Base-by-base conservation (phyloP, 2,888 invertebrate species). In the Hirudinaria manillensis region DNA sequence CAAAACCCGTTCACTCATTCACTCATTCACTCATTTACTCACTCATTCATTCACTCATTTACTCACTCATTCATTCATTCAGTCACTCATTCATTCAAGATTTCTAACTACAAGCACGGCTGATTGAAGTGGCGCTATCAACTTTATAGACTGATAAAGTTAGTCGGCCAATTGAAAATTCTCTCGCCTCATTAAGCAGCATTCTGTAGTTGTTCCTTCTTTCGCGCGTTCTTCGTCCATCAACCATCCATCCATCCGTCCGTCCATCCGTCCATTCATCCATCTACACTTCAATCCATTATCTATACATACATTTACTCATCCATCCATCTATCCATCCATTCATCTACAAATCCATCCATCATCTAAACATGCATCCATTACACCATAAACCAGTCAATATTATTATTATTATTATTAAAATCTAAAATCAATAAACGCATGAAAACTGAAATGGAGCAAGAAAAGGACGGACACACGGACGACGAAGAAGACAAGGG, bases 91-190 rank as follows among this genome's bases (percentile, higher is more conserved):
- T 61, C 24, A 61, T n/a, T 10, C 61, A 61, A 61, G 4, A 61
- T 27, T 27, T 29, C 24, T 29, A 61, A 16, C 24, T n/a, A 13
- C 29, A 61, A 3, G 61, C 19, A 16, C 61, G 24, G 6, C 19
- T 61, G 61, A 61, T 61, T 61, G 61, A 61, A 61, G 61, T 3
- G 3, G n/a, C 13, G 1, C 7, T 29, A 61, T 24, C 29, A 61
- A 61, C 61, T 61, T n/a, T 24, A 61, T 61, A n/a, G 61, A 27
- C 61, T 61, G 61, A 61, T 61, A 61, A 27, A 27, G 61, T 61
- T 61, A 61, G 21, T n/a, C 61, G 61, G 24, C 61, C 61, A 61
- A 61, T 61, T 61, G 61, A 61, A 61, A 61, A 61, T 27, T 61
- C 61, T 61, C 6, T 61, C 29, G 61, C 61, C 29, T 61, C 61